Conservation (phyloP, 1,140 invertebrate genomes). For the Oncopodura yosiiana region DNA sequence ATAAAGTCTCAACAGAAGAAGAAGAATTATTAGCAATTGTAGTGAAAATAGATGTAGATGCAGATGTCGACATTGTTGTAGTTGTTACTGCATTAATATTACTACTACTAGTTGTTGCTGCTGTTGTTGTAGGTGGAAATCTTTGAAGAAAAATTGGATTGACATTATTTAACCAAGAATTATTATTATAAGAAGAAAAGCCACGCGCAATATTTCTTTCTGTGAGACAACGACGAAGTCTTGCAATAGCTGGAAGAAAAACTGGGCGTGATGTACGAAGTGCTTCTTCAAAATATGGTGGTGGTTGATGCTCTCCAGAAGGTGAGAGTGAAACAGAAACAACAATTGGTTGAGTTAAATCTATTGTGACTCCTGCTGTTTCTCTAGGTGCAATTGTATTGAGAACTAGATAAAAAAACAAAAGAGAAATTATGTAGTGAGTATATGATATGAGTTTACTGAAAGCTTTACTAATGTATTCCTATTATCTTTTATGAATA, state of each 20-base stretch:
- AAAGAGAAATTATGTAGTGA: not conserved
- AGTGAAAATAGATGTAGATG: no score
- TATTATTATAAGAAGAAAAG: no score
- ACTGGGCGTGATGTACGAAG: constrained; percentile 36
- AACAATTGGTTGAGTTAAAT: constrained; percentile 14
- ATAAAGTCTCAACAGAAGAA: no score
- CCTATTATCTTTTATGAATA: no score
- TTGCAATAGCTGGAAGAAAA: constrained; percentile 26
- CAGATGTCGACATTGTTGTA: no score
- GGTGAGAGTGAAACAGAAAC: constrained; percentile 33
- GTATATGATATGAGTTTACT: no score
- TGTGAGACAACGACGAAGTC: constrained; percentile 37
- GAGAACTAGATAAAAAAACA: constrained; percentile 25
- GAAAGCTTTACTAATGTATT: no score
- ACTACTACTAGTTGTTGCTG: no score
- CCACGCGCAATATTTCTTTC: constrained; percentile 33
- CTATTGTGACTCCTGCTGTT: constrained; percentile 11
- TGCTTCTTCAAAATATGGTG: constrained; percentile 45
- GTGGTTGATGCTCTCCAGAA: constrained; percentile 56
- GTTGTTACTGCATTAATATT: no score
- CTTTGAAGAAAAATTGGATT: constrained; percentile 5
- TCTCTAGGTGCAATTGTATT: constrained; percentile 24
- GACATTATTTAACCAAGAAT: constrained; percentile 10
- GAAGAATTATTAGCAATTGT: no score
- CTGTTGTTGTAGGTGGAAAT: constrained; percentile 5